Evolutionary conservation across 2,797 vertebrate species (phyloP).

Genomic region (Helicolenus hilgendorfi): DNA sequence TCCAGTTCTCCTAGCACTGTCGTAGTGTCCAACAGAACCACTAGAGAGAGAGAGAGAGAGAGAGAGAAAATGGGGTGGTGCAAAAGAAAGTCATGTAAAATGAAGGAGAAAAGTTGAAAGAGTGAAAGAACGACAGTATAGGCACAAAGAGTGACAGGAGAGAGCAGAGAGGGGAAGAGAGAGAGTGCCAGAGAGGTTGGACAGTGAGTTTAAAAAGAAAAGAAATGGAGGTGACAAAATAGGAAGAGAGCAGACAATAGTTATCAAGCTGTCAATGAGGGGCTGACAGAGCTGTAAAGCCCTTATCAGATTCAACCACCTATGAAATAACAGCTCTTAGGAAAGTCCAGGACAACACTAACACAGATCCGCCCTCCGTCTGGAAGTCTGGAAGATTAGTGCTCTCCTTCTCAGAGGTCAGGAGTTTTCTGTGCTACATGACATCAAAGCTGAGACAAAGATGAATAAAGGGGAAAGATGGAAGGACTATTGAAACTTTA

Average conservation of each 20-base stretch:
- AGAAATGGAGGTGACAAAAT: slow-evolving; percentile 80
- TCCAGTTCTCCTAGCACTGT: slow-evolving; percentile 96
- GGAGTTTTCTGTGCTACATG: slow-evolving; percentile 19
- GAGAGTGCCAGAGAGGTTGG: slow-evolving; percentile 46
- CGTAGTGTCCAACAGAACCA: slow-evolving; percentile 98
- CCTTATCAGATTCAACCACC: slow-evolving; percentile 82
- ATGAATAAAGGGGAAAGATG: slow-evolving; percentile 24
- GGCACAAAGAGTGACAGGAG: slow-evolving; percentile 49
- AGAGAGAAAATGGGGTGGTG: slow-evolving; percentile 68
- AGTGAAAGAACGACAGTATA: slow-evolving; percentile 37
- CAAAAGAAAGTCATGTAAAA: slow-evolving; percentile 66
- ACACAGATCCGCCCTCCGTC: slow-evolving; percentile 46
- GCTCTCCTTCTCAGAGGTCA: slow-evolving; percentile 75
- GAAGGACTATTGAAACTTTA: background rate
- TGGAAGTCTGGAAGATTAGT: slow-evolving; percentile 61
- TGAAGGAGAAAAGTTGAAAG: slow-evolving; percentile 30
- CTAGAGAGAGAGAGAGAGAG: slow-evolving; percentile 89
- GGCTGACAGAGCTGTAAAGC: slow-evolving; percentile 69
- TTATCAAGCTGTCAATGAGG: slow-evolving; percentile 85
- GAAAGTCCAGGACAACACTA: slow-evolving; percentile 60
- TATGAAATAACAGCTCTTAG: slow-evolving; percentile 87
- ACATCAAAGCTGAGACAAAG: slow-evolving; percentile 46
- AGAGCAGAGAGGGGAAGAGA: slow-evolving; percentile 8
- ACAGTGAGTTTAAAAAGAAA: slow-evolving; percentile 70
- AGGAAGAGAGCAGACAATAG: slow-evolving; percentile 77